Evolutionary conservation across 1,140 invertebrate species (phyloP), one percentile per base, ranked within the genome.

Genomic region (Monochamus saltuarius): DNA sequence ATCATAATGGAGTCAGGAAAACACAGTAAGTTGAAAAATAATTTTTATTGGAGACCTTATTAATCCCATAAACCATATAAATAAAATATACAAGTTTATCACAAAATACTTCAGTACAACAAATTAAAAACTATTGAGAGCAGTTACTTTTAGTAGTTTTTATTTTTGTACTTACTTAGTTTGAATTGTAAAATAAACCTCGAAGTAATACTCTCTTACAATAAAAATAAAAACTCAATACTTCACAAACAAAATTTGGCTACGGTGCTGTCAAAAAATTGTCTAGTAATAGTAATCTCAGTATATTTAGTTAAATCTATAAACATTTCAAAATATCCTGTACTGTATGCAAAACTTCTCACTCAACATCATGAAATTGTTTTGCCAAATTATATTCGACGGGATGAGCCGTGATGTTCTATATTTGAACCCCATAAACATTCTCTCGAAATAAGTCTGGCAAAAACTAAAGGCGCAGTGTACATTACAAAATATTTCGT

Each of bases 31-130:
- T 14, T 65, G 42, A 73, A 73, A 71, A 73, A 72, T 69, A 71
- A 68, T 63, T 55, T 74, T 74, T 72, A 75, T 71, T 75, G 71
- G 73, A 75, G 71, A 75, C 22, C 22, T 29, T 68, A 65, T 67
- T 66, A 72, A 75, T 75, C 73, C 73, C 73, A 65, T 66, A 69
- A 74, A 73, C 73, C 69, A 66, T 67, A 64, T 64, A 73, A 71
- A 71, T 68, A 68, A 71, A 71, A 72, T 73, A 62, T 72, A 69
- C 65, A 69, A 59, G 58, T 67, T 72, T 75, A 75, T 75, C 73
- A 75, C 73, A 75, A 75, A 73, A 71, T 69, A 73, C 62, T 70
- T 75, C 72, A 73, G 73, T 75, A 73, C 72, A 71, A 56, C 57
- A 71, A 73, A 68, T 29, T 63, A 40, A 63, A 63, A 59, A 59